phyloP scores from a whole-genome alignment of 2,888 invertebrate genomes.

The Clitarchus hookeri region DNA sequence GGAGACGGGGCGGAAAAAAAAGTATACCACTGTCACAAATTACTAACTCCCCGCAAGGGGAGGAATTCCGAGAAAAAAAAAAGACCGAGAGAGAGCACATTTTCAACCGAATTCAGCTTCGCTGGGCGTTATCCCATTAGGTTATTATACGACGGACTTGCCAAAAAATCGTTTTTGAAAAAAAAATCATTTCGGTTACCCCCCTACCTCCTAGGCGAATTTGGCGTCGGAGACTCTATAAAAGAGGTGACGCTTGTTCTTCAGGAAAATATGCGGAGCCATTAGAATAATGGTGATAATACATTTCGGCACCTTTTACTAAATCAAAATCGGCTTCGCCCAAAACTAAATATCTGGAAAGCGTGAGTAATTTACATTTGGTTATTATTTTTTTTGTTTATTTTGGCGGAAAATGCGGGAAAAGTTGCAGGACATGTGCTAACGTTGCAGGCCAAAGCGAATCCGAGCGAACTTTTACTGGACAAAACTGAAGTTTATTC shows the following conservation, averaged over 20 bases:
- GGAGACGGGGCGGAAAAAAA: not conserved
- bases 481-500: too few species aligned
- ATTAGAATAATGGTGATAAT: not conserved
- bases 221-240: not conserved
- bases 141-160: slow-evolving; percentile 3
- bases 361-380: not conserved
- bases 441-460: too few species aligned
- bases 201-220: not conserved
- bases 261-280: slow-evolving; percentile 6
- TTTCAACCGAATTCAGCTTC: slow-evolving; percentile 1
- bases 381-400: not conserved
- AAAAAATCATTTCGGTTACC: not conserved
- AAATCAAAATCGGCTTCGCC: slow-evolving; percentile 10
- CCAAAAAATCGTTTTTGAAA: not conserved
- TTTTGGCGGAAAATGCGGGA: too few species aligned
- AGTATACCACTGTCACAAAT: slow-evolving; percentile 7
- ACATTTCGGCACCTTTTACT: not conserved
- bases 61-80: not conserved
- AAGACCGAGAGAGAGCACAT: not conserved
- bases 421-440: too few species aligned
- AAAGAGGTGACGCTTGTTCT: not conserved
- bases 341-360: not conserved
- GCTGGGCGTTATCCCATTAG: not conserved
- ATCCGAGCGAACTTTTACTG: too few species aligned
- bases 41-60: not conserved